Base-by-base conservation (phyloP, 2,888 invertebrate species). In the Aleiodes leptofemur region DNA sequence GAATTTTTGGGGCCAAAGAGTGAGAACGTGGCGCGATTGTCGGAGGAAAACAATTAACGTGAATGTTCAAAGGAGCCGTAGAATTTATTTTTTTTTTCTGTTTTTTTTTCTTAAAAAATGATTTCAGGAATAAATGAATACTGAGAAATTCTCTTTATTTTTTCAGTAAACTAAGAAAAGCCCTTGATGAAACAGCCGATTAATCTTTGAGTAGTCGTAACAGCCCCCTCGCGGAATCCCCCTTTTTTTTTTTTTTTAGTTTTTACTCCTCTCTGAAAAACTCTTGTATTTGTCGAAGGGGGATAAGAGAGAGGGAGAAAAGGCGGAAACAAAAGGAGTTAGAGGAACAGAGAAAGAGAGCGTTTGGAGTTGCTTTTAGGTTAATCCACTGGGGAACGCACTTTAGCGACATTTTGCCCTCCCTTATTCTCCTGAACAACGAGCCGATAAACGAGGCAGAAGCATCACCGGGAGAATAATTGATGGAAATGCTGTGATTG, bases 181-280 rank as follows among this genome's bases (percentile, higher is more conserved):
- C 48, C 64, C 64, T 64, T 64, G 64, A 64, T 48, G 29, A 23
- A 43, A 59, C 59, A 69, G 59, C 55, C 66, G 66, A 71, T 82
- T 81, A 83, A 83, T 82, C 77, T 83, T 84, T 82, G 79, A 83
- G 73, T 74, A 73, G 73, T 79, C 79, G 78, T 83, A 82, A 83
- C 81, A 84, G 84, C 82, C 73, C 80, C 82, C 80, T 81, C 80
- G 61, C 34, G 61, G 61, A 61, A 61, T 79, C 77, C 75, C 68
- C 71, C 51, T 72, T 50, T 50, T 72, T 72, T 61, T n/a, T n/a
- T n/a, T n/a, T n/a, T 55, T 48, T 7, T 7, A 43, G 43, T 43
- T 43, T 43, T 43, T 53, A 53, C 53, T 53, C 51, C 11, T 68
- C 31, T 51, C 31, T 68, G 31, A 4, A 51, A 23, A 34, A 34